Base-by-base conservation (phyloP, 2,113 vertebrate genomes). In the Heterotilapia buettikoferi region DNA sequence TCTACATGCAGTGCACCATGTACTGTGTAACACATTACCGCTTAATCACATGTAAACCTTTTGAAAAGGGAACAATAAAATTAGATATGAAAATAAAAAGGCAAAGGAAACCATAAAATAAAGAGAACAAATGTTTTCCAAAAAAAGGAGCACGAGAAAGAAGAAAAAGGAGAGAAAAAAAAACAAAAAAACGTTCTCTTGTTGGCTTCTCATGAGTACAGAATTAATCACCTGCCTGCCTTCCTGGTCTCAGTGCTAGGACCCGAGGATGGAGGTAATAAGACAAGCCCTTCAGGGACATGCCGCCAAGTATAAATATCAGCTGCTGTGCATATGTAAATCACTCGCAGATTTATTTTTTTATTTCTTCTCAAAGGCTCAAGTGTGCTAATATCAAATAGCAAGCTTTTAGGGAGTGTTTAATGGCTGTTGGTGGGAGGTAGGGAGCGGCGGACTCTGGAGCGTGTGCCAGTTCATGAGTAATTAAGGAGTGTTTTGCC, bases 401-500 rank as follows among this genome's bases (percentile, higher is more conserved):
- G 97, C 97, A 96, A 95, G 97, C 98, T 98, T 99, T 99, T 98
- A 98, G 97, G 97, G 98, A 97, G 97, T 98, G 97, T 98, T 98
- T 98, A 99, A 98, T 97, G 97, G 97, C 97, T 98, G 98, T 96
- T 97, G 97, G 98, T 98, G 98, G 98, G 98, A 98, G 98, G 98
- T 97, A 97, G 96, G 97, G 96, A 95, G 97, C 96, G 96, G 97
- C 96, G 95, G 97, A 97, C 97, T 98, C 97, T 96, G 96, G 97
- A 97, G 97, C 96, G 97, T 96, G 97, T 96, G 97, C 96, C 97
- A 96, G 97, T 97, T 98, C 97, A 98, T 97, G 97, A 98, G 98
- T 99, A 99, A 99, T 99, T 99, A 99, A 98, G 97, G 97, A 98
- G 97, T 98, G 98, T 98, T 99, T 99, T 98, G 97, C 98, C 76